Percentiles rank a stretch among this genome's conserved stretches.
phyloP scores from a whole-genome alignment of 2,888 invertebrate genomes.

The Athalia cordata region DNA sequence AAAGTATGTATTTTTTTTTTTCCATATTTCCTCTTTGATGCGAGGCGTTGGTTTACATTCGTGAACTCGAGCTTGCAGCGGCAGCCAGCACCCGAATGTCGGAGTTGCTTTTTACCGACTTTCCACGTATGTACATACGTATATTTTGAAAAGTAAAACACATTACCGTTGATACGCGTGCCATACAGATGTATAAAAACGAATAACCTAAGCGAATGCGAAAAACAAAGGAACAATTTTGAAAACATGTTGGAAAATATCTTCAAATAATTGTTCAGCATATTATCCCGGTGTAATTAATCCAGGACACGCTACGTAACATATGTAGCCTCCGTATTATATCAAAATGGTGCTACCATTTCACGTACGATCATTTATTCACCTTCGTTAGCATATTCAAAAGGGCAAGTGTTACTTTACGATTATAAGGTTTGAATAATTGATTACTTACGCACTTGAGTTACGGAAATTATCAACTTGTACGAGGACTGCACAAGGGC shows the following conservation, averaged over 20 bases:
- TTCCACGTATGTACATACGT: background rate
- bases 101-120: constrained; percentile 8
- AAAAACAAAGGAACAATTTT: background rate
- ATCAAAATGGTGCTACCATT: background rate
- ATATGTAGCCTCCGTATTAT: background rate
- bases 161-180: background rate
- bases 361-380: constrained; percentile 37
- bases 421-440: constrained; percentile 36
- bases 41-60: background rate
- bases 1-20: background rate
- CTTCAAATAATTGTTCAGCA: constrained; percentile 19
- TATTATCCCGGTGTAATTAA: constrained; percentile 25
- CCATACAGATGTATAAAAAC: background rate
- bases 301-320: background rate
- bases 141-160: background rate
- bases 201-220: background rate
- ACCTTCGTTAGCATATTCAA: constrained; percentile 26
- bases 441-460: constrained; percentile 17
- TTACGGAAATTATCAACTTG: background rate
- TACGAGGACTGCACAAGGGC: background rate
- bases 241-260: background rate
- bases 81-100: background rate
- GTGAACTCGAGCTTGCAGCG: too few relatives aligned
- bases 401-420: constrained; percentile 31
- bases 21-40: constrained; percentile 21